phyloP scores from a whole-genome alignment of 2,797 vertebrate genomes.

The Melanotaenia boesemani region DNA sequence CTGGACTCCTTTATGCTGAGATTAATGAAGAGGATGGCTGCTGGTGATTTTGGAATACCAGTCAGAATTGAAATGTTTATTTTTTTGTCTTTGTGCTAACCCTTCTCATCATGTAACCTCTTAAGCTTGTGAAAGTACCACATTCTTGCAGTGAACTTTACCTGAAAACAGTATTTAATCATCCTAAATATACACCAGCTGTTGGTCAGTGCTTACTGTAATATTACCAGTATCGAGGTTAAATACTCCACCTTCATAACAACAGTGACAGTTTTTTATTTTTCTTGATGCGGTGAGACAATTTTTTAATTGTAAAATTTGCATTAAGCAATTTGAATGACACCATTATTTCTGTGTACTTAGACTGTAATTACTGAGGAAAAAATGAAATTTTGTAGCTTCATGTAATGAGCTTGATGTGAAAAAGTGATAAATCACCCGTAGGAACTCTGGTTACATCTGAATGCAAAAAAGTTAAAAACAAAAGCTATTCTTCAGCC shows the following conservation, averaged over 20 bases:
- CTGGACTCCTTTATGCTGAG: conserved; percentile 23
- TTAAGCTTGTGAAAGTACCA: conserved; percentile 21
- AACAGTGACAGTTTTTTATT: background rate
- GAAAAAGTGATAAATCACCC: conserved; percentile 33
- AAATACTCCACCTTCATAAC: conserved; percentile 7
- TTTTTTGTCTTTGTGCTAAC: background rate
- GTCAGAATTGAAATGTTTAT: background rate
- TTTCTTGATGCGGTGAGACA: conserved; percentile 6
- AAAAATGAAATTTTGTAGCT: conserved; percentile 39
- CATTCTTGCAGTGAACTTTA: conserved; percentile 4
- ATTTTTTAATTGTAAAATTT: background rate
- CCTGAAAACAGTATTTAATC: conserved; percentile 25
- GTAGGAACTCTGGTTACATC: conserved; percentile 30
- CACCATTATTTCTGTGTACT: conserved; percentile 15
- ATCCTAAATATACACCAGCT: conserved; percentile 18
- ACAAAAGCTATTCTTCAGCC: conserved; percentile 10
- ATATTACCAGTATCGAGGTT: conserved; percentile 17
- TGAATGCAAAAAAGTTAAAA: conserved; percentile 39
- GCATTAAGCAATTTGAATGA: background rate
- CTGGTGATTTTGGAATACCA: conserved; percentile 8
- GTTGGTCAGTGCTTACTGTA: conserved; percentile 30
- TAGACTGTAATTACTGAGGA: conserved; percentile 19
- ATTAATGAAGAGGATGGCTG: background rate
- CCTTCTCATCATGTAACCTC: conserved; percentile 4
- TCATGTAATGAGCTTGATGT: conserved; percentile 42